Base-by-base conservation (phyloP, 2,888 invertebrate genomes). In the Meteorus colon region DNA sequence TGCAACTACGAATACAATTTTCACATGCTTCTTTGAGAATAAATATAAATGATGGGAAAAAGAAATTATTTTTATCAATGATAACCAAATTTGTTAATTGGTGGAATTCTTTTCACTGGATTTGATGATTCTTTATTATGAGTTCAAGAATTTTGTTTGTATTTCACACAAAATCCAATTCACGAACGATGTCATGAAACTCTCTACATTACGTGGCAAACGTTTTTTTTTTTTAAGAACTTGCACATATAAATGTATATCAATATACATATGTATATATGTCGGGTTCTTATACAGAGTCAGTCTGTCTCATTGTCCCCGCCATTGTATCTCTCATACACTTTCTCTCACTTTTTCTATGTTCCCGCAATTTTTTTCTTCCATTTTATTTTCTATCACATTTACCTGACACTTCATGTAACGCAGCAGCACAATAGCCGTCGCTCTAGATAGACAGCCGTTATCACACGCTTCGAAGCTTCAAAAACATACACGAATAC, bases 401-500 rank as follows among this genome's bases (percentile, higher is more conserved):
- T 67, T 59, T 68, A 48, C 68, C 48, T 45, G 74, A 68, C 74
- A 67, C 74, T 29, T 45, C 29, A 75, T 34, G 59, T 79, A 59
- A 62, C 79, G 79, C 77, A 77, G 82, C 82, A 84, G 84, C 84
- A 86, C 85, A 87, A 87, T 85, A 86, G 86, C 41, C 86, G 83
- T 85, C 83, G 85, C 85, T 87, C 84, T 87, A 87, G 85, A 87
- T 86, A 55, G 55, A 19, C 55, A 86, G 86, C 82, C 82, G 83
- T 84, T 86, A 81, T 85, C 16, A 19, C 84, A 87, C 84, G 85
- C 84, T 86, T 85, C 84, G 83, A 86, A 85, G 87, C 86, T 86
- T 86, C 83, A 86, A 77, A 82, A 78, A 81, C 80, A 75, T 66
- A 10, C 4, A 55, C 77, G 70, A 74, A 81, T 79, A 78, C 71